Evolutionary conservation across 2,113 vertebrate species (phyloP).

Genomic region (Spea bombifrons): DNA sequence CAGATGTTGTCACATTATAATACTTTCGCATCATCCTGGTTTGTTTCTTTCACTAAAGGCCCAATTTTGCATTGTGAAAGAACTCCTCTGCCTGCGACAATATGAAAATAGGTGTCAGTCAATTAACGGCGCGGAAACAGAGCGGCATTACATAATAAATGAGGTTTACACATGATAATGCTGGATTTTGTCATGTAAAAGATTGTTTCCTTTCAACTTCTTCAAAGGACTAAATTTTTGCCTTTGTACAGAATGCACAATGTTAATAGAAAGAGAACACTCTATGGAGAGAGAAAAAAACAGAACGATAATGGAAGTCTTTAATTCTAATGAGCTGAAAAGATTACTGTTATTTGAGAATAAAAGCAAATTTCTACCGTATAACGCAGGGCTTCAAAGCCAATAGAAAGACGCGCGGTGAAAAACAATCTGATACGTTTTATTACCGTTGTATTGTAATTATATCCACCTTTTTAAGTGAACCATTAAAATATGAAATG

Average conservation of each 20-base stretch:
- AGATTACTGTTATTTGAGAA: conserved; percentile 60
- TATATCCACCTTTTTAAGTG: conserved; percentile 24
- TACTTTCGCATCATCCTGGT: background rate
- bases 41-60: conserved; percentile 17
- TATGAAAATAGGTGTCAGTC: conserved; percentile 65
- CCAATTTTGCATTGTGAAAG: conserved; percentile 53
- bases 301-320: conserved; percentile 62
- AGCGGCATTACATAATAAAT: conserved; percentile 66
- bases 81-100: conserved; percentile 55
- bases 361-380: conserved; percentile 49
- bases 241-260: conserved; percentile 60
- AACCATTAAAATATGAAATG: conserved; percentile 13
- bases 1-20: conserved; percentile 18
- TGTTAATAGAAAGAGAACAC: conserved; percentile 62
- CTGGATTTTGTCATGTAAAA: conserved; percentile 66
- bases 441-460: conserved; percentile 19
- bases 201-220: conserved; percentile 61
- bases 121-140: conserved; percentile 72
- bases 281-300: conserved; percentile 44
- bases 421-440: conserved; percentile 21
- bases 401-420: background rate
- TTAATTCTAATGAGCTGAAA: conserved; percentile 62
- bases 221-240: conserved; percentile 64
- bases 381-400: conserved; percentile 48
- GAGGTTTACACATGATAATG: conserved; percentile 70